Evolutionary conservation across 2,888 invertebrate genomes (phyloP).

Genomic region (Mythimna impura): DNA sequence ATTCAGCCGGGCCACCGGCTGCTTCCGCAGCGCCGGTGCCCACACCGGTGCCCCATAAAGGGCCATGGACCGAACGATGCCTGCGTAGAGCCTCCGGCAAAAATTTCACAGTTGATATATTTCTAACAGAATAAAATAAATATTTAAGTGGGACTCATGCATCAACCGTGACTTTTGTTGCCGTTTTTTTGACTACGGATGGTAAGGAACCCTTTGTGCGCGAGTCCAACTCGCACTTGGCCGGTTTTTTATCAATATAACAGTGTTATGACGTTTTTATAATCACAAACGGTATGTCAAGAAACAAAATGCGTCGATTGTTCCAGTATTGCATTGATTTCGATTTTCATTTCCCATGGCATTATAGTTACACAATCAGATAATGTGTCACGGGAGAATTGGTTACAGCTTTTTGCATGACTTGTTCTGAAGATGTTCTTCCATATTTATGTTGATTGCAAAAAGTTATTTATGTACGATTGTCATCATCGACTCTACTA

Average conservation of each 20-base stretch:
- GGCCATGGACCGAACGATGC: too few relatives aligned
- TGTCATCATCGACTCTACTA: background rate
- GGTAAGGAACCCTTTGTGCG: too few relatives aligned
- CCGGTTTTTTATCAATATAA: background rate
- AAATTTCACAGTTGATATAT: too few relatives aligned
- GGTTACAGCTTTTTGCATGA: background rate
- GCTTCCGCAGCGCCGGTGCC: too few relatives aligned
- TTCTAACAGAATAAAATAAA: too few relatives aligned
- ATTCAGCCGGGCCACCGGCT: too few relatives aligned
- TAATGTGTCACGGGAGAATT: conserved; percentile 19
- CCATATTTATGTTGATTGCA: background rate
- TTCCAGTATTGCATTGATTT: conserved; percentile 19
- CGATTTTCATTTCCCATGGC: conserved; percentile 46
- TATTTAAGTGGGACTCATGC: too few relatives aligned
- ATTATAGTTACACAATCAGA: conserved; percentile 6
- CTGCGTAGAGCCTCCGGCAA: too few relatives aligned
- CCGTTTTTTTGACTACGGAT: too few relatives aligned
- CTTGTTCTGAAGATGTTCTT: background rate
- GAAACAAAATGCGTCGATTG: conserved; percentile 11
- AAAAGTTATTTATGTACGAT: conserved; percentile 15
- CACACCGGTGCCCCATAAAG: too few relatives aligned
- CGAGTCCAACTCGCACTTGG: too few relatives aligned
- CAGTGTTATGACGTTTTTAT: conserved; percentile 14
- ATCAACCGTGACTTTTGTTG: too few relatives aligned
- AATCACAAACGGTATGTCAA: conserved; percentile 4